phyloP scores from a whole-genome alignment of 2,113 vertebrate genomes.

The Scytalopus superciliaris region DNA sequence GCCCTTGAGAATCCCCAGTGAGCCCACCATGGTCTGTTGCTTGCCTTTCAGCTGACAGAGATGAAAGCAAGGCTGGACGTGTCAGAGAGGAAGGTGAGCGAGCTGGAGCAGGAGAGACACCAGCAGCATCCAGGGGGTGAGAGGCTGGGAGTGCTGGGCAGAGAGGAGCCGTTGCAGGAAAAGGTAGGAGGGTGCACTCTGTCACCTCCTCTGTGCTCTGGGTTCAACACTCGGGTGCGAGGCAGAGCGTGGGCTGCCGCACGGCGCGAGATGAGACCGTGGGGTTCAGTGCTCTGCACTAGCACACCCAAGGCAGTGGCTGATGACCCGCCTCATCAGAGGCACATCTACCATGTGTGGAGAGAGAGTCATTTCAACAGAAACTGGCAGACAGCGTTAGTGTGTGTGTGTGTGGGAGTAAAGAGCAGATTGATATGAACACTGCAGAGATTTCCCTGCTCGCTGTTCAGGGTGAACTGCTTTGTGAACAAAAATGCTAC shows the following conservation, averaged over 20 bases:
- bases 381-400: not conserved
- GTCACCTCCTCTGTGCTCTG: not conserved
- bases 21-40: not conserved
- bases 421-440: not conserved
- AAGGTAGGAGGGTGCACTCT: constrained; percentile 44
- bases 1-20: not conserved
- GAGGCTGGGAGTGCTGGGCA: not conserved
- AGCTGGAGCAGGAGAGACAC: constrained; percentile 9
- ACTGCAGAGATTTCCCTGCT: not conserved
- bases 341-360: too few relatives aligned
- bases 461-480: not conserved
- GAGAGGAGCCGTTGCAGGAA: not conserved
- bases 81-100: not conserved
- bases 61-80: constrained; percentile 52
- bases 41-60: constrained; percentile 67
- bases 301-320: not conserved
- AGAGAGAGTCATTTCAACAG: not conserved
- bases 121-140: not conserved
- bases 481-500: not conserved
- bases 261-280: not conserved
- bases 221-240: not conserved
- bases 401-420: not conserved
- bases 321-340: not conserved
- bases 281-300: not conserved
- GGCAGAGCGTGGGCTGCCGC: not conserved